A percentile compares a stretch with the other conserved stretches of the same genome.
These are phyloP conservation scores for Micromys minutus DNA, from an alignment of 2,113 vertebrate genomes.

Conservation along the genomic window DNA sequence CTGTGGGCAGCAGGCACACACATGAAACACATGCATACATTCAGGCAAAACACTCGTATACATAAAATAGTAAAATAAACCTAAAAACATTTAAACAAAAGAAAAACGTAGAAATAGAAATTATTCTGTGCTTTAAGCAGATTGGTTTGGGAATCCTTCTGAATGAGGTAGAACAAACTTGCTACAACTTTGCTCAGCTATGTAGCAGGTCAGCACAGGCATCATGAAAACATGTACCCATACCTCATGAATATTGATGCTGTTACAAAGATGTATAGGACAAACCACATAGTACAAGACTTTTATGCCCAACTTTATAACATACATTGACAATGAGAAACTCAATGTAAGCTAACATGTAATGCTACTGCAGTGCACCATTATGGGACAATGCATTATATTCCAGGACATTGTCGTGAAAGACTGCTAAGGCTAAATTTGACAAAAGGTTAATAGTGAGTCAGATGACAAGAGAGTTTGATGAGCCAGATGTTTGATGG, in stretches of 20 bases:
- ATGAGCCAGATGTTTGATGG: neutral
- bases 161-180: neutral
- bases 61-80: neutral
- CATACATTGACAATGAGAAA: neutral
- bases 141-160: neutral
- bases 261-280: neutral
- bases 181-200: neutral
- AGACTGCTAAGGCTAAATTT: neutral
- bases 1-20: neutral
- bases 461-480: neutral
- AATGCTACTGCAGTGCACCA: neutral
- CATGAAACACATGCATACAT: neutral
- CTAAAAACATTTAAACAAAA: neutral
- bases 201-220: neutral
- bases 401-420: neutral
- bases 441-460: neutral
- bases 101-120: conserved; percentile 27
- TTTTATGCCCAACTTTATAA: neutral
- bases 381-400: neutral
- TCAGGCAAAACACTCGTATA: neutral
- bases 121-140: neutral
- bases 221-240: neutral
- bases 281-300: neutral
- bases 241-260: neutral
- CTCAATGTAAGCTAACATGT: conserved; percentile 2